Base-by-base conservation (phyloP, 2,797 vertebrate species). In the Triplophysa yarkandensis region DNA sequence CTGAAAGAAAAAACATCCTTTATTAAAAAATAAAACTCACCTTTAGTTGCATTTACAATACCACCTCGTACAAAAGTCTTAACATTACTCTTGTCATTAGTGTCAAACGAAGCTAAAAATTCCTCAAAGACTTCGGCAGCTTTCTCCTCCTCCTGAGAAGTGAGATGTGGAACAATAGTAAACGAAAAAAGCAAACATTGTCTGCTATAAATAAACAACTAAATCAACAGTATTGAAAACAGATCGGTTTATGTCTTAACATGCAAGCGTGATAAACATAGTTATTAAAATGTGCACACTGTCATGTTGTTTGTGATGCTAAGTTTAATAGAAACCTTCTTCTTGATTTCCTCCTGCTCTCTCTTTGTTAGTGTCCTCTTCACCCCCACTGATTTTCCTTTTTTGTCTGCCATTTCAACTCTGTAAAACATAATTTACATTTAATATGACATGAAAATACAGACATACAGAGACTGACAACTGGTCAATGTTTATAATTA, bases 41-140 rank as follows among this genome's bases (percentile, higher is more conserved):
- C 93, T 92, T 93, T 92, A 77, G 91, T 91, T 41, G 92, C 89
- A 68, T 94, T 94, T 23, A 92, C 93, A 10, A 93, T 91, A 1
- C 92, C 93, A 1, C 93, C 93, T 4, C 89, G 92, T 19, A 94
- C 93, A 84, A 94, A 94, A 0, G 92, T 93, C 83, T 94, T 94
- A 44, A 87, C 89, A 16, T 78, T 77, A 16, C 87, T 88, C 77
- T 92, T 91, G 71, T 92, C 83, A 28, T 66, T 92, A 78, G 83
- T 77, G 73, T 94, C 93, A 74, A 94, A 94, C 0, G 93, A 92
- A 0, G 92, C 92, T 80, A 94, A 74, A 75, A 94, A 94, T 77
- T 94, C 93, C 82, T 94, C 92, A 83, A 93, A 94, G 48, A 93
- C 91, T 70, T 93, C 93, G 2, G 93, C 93, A 30, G 93, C 92